These are phyloP conservation scores for Acrobeloides nanus DNA, from an alignment of 2,888 invertebrate species.

Conservation along the genomic window DNA sequence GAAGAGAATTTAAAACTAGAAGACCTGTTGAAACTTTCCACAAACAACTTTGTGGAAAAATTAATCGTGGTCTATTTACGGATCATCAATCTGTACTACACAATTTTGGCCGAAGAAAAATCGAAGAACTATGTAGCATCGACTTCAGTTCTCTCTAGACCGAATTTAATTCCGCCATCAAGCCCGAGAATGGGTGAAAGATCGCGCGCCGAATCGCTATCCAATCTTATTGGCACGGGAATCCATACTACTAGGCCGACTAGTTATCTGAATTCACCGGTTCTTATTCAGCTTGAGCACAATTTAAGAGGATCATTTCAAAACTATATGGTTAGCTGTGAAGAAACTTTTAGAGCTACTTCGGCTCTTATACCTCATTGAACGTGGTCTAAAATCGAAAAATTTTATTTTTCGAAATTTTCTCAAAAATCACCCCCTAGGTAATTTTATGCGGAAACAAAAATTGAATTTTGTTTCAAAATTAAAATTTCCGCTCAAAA, in stretches of 20 bases:
- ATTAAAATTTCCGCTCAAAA: no score
- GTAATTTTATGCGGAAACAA: no score
- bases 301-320: conserved; percentile 24
- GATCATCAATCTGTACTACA: conserved; percentile 34
- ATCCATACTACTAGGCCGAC: conserved; percentile 20
- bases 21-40: no score
- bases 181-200: neutral
- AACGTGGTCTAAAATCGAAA: no score
- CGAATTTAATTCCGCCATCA: conserved; percentile 3
- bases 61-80: conserved; percentile 15
- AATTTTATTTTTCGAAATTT: conserved; percentile 4
- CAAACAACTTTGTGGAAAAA: no score
- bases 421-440: no score
- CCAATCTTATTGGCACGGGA: conserved; percentile 30
- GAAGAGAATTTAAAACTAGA: no score
- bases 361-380: no score
- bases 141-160: conserved; percentile 12
- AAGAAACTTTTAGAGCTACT: no score
- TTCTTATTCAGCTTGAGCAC: conserved; percentile 16
- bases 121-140: neutral
- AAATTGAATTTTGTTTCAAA: no score
- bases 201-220: conserved; percentile 15
- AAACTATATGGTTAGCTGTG: conserved; percentile 31
- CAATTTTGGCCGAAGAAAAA: conserved; percentile 29
- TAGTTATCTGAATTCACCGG: conserved; percentile 24